A percentile compares a stretch with the other conserved stretches of the same genome.
phyloP scores from a whole-genome alignment of 2,797 vertebrate species.

The Catharus ustulatus region DNA sequence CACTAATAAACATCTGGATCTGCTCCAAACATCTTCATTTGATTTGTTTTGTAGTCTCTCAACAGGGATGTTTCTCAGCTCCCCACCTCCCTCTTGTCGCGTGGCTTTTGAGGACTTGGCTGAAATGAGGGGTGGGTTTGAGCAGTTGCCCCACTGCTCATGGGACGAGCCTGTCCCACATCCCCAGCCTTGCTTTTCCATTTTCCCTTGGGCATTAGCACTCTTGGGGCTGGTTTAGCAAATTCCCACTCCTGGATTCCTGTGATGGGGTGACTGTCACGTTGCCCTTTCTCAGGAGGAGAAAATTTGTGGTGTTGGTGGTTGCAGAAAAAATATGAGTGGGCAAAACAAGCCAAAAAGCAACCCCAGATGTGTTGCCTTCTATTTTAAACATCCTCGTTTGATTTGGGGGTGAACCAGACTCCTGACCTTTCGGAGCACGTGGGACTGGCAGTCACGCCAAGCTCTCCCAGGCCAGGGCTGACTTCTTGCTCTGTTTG shows the following conservation, averaged over 20 bases:
- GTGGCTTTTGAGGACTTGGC: neutral
- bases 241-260: neutral
- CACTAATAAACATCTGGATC: conserved; percentile 59
- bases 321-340: neutral
- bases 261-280: accelerated
- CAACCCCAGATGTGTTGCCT: neutral
- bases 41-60: conserved; percentile 8
- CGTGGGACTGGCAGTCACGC: neutral
- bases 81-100: neutral
- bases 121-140: neutral
- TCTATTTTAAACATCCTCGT: neutral
- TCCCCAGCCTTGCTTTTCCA: accelerated
- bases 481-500: neutral
- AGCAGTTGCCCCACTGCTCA: accelerated
- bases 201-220: accelerated
- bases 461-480: neutral
- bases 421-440: neutral
- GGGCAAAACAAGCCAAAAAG: neutral
- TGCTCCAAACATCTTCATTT: conserved; percentile 36
- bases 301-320: neutral
- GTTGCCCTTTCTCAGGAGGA: neutral
- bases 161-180: accelerated
- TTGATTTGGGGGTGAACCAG: neutral
- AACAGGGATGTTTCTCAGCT: neutral
- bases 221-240: neutral